Evolutionary conservation across 2,113 vertebrate species (phyloP), one percentile per base, ranked within the genome.

Genomic region (Crypturellus undulatus): DNA sequence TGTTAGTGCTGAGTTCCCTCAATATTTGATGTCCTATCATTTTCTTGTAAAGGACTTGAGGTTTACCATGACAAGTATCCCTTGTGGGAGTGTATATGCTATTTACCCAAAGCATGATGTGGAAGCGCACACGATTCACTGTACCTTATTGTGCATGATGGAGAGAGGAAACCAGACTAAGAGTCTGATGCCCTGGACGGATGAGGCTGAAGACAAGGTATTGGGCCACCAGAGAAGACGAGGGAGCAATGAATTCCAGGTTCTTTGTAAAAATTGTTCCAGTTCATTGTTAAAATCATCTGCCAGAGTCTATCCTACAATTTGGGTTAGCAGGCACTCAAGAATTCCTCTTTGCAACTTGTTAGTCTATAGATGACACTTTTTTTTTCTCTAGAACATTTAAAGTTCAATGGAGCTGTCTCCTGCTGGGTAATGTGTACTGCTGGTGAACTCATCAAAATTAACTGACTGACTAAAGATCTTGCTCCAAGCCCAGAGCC

Each of bases 361-460:
- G 72, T 51, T 60, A 13, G 54, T 26, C 88, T 65, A 43, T 19
- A 32, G 93, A 84, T 32, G 54, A 58, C 54, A 32, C 8, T 58
- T 58, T 58, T 32, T 40, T 42, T 32, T 26, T 58, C 28, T 58
- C 54, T 58, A 58, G 54, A 28, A 58, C 32, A 32, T 58, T 58
- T 58, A 32, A 32, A 58, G 30, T 32, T 58, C 54, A 32, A 32
- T 16, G 60, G 24, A n/a, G n/a, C 22, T 30, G 42, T 65, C 82
- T 90, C 67, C 89, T 68, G 40, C 49, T 75, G 62, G n/a, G 67
- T 79, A 38, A n/a, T 79, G 47, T 16, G 70, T 43, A 69, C 64
- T 86, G 80, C 90, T 76, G 79, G 65, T 76, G 82, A 93, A 89
- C 43, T 73, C 17, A 28, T 11, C 49, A 78, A 63, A 54, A 8